Base-by-base conservation (phyloP, 2,888 invertebrate genomes). In the Spicauda simplicius region DNA sequence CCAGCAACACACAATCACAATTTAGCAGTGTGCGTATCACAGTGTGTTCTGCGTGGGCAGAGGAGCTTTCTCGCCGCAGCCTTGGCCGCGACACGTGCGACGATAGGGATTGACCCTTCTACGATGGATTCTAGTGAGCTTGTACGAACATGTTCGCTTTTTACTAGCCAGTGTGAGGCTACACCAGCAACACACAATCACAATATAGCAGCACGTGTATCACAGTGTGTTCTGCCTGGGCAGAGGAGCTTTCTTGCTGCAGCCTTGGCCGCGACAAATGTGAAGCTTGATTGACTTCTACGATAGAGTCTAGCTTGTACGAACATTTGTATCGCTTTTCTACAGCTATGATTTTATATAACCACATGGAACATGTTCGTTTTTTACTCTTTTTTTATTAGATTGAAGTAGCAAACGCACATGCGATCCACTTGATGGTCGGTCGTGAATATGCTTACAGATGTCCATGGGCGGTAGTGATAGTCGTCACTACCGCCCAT, bases 221-320 rank as follows among this genome's bases (percentile, higher is more conserved):
- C 45, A 41, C 68, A 64, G 70, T 18, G 50, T 50, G 48, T 48
- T 48, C 16, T 73, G 86, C 81, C 86, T 87, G 81, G 85, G 88
- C 80, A 81, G 80, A 12, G 84, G 82, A 91, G 91, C 91, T 93
- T 92, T 91, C 92, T 90, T 90, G 83, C 81, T 71, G 77, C 91
- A 93, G 91, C 92, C 92, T 93, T 93, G 92, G 92, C 92, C 91
- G 86, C 88, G 85, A 91, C 92, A 92, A 91, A 92, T 91, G 92
- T 90, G 88, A 82, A 81, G 76, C 67, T 88, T 85, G 90, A 78
- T 77, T 73, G 30, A n/a, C 19, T 54, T 12, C 41, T 18, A 18
- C 64, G 58, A 64, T 64, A 18, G 50, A 45, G 19, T 48, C 18
- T 18, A 18, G n/a, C n/a, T n/a, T n/a, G n/a, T 45, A 16, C 48